Percentiles rank a stretch among this genome's conserved stretches.
These are phyloP conservation scores for Paracanthobrama guichenoti DNA, from an alignment of 2,113 vertebrate species.

Conservation along the genomic window DNA sequence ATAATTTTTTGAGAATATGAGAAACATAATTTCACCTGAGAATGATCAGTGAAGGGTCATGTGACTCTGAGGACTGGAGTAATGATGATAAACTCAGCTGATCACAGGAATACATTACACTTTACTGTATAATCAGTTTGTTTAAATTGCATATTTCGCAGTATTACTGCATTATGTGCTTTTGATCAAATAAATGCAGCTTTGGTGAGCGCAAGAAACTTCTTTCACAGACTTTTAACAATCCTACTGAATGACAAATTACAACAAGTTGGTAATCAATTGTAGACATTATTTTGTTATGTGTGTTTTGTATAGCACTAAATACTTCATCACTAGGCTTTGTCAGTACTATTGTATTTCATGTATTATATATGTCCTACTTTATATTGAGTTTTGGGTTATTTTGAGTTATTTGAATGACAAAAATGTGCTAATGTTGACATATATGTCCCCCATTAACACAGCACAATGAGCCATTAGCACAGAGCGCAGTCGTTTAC, in stretches of 20 bases:
- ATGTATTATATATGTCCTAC: too few species aligned
- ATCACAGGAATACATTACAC: not conserved
- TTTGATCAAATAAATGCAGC: not conserved
- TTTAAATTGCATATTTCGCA: not conserved
- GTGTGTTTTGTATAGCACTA: not conserved
- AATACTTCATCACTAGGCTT: too few species aligned
- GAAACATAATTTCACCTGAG: too few species aligned
- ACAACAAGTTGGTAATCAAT: not conserved
- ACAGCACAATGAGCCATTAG: not conserved
- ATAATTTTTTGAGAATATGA: too few species aligned
- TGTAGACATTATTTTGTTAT: not conserved
- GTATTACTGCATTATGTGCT: not conserved
- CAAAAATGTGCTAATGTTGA: not conserved
- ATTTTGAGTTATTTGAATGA: not conserved
- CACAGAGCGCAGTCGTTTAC: not conserved
- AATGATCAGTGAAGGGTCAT: not conserved
- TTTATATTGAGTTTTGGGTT: not conserved
- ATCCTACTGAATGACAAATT: not conserved
- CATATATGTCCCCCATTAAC: not conserved
- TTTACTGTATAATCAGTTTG: not conserved
- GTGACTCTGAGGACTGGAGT: not conserved
- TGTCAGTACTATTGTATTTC: too few species aligned
- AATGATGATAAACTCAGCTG: not conserved
- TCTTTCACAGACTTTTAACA: not conserved
- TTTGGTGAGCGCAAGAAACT: not conserved